These are phyloP conservation scores for Emberiza fucata DNA, from an alignment of 2,113 vertebrate species.

Conservation along the genomic window DNA sequence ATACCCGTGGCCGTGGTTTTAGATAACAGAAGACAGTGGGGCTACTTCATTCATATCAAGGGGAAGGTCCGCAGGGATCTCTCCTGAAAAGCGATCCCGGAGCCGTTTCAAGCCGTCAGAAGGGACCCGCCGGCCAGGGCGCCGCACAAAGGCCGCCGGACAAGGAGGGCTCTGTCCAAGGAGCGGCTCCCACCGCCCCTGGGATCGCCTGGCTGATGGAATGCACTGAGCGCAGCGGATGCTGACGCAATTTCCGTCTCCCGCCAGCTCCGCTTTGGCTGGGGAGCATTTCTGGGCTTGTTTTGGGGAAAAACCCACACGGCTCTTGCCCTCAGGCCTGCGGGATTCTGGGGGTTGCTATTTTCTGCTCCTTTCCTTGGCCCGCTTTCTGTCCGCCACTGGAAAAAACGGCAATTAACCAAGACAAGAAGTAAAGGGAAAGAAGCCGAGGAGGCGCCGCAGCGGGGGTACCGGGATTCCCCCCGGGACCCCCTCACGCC, in stretches of 20 bases:
- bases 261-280: neutral
- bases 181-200: neutral
- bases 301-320: neutral
- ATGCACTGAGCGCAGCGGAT: neutral
- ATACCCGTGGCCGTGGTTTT: rapidly evolving
- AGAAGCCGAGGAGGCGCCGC: neutral
- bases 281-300: neutral
- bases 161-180: neutral
- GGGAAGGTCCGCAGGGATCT: neutral
- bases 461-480: too few species aligned
- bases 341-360: too few species aligned
- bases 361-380: neutral
- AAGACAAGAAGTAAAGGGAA: rapidly evolving
- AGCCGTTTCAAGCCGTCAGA: rapidly evolving
- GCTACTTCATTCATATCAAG: neutral
- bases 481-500: neutral
- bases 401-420: rapidly evolving
- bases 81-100: neutral
- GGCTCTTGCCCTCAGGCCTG: neutral
- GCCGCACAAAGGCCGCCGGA: neutral
- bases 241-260: neutral
- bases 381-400: neutral
- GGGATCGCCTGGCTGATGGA: rapidly evolving
- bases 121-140: neutral
- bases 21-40: neutral